Base-by-base conservation (phyloP, 2,888 invertebrate genomes). In the Leptinotarsa peninsularis region DNA sequence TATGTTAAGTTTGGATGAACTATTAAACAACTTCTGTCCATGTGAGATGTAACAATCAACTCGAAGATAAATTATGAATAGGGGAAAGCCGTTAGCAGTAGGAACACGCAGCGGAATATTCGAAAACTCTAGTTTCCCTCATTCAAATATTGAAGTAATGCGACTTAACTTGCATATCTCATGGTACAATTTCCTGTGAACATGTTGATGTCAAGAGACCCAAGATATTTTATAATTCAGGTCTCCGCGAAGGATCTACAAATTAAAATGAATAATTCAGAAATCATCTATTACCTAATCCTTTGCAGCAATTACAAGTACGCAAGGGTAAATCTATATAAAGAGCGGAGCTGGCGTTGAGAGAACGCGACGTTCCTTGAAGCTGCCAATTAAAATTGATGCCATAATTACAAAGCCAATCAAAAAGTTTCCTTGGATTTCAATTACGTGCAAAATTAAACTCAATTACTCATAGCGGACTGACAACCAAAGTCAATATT, bases 361-460 rank as follows among this genome's bases (percentile, higher is more conserved):
- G 33, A 50, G 52, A 69, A 72, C 58, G 69, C 72, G 73, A 74
- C 72, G 79, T 73, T 80, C 80, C 76, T 80, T 78, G 78, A 80
- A 82, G 79, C 83, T 85, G 86, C 86, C 87, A 87, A 87, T 88
- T 88, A 87, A 87, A 87, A 88, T 86, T 87, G 87, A 87, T 87
- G 86, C 84, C 84, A 85, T 87, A 86, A 87, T 87, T 87, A 87
- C 84, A 86, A 86, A 87, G 85, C 86, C 86, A 87, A 86, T 86
- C 86, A 86, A 85, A 86, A 87, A 84, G 85, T 87, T 86, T 84
- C 81, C 80, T 79, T 77, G 78, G 83, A 81, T 80, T 86, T 81
- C 83, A 85, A 86, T 87, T 85, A 85, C 84, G 81, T 83, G 83
- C 81, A 79, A 84, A 85, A 86, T 86, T 84, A 81, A 85, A 84